Percentiles rank a stretch among this genome's conserved stretches.
Conservation (phyloP, 2,113 vertebrate species). For the Genyomyrus donnyi region DNA sequence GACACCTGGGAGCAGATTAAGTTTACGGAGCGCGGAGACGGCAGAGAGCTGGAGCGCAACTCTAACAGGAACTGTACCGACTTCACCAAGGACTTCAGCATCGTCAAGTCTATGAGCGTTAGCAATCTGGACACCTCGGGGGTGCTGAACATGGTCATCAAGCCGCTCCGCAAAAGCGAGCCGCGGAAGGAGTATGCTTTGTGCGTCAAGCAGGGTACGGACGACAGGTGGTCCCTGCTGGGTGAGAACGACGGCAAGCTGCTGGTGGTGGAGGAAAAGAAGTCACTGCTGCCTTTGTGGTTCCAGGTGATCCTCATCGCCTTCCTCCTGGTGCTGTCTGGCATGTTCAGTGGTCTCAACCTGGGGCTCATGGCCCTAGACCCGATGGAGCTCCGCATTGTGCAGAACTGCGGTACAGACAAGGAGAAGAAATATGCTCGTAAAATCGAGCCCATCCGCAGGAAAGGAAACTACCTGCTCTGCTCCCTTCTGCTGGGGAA, state of each 20-base stretch:
- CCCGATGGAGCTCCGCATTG: slow-evolving; percentile 95
- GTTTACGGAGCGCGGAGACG: slow-evolving; percentile 62
- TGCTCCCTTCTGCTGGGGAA: slow-evolving; percentile 91
- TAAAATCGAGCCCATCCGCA: slow-evolving; percentile 83
- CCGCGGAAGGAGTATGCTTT: slow-evolving; percentile 69
- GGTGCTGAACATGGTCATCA: slow-evolving; percentile 63
- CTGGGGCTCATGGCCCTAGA: slow-evolving; percentile 92
- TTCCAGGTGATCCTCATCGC: slow-evolving; percentile 71
- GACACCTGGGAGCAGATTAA: slow-evolving; percentile 56
- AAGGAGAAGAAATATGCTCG: slow-evolving; percentile 82
- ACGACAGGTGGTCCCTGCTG: slow-evolving; percentile 63
- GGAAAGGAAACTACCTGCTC: slow-evolving; percentile 87
- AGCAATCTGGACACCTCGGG: slow-evolving; percentile 63
- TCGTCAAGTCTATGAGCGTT: slow-evolving; percentile 38
- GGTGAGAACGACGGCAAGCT: slow-evolving; percentile 61
- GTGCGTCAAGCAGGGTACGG: slow-evolving; percentile 62
- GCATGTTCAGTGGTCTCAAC: slow-evolving; percentile 96
- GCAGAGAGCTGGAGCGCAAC: background rate
- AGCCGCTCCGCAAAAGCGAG: slow-evolving; percentile 78
- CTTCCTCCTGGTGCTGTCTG: slow-evolving; percentile 75
- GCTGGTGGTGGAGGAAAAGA: slow-evolving; percentile 72
- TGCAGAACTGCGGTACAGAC: slow-evolving; percentile 87
- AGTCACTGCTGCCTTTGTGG: slow-evolving; percentile 76
- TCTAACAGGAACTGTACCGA: slow-evolving; percentile 63
- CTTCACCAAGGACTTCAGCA: slow-evolving; percentile 62